Evolutionary conservation across 2,888 invertebrate species (phyloP), one percentile per base, ranked within the genome.

Genomic region (Synanthedon vespiformis): DNA sequence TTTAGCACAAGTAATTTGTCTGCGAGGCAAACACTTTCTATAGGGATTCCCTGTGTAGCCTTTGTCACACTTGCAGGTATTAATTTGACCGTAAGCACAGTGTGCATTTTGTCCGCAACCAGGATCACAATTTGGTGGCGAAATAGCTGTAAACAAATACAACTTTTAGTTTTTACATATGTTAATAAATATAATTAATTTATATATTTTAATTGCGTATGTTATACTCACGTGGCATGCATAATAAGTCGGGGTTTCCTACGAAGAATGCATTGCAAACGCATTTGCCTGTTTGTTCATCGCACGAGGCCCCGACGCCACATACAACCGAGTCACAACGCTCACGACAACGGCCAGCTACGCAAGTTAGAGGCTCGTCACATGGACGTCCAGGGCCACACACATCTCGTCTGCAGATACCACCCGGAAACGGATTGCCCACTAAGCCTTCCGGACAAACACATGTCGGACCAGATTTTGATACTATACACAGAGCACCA

Each of bases 371-470:
- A 0, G 94, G 94, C 51, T 92, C 91, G 40, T 90, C 90, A 63
- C 96, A 96, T 0, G 94, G 94, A 52, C 92, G 87, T 0, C 91
- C 89, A 3, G 92, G 88, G 0, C 94, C 94, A 74, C 96, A 96
- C 52, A 94, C 88, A 76, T 96, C 96, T 52, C 93, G 92, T 53
- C 89, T 89, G 69, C 97, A 97, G 53, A 89, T 89, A 44, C 96
- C 97, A 27, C 97, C 97, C 1, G 96, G 94, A 87, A 96, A 97
- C 6, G 97, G 96, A 81, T 97, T 96, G 16, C 96, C 96, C 54
- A 92, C 90, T 74, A 92, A 93, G 50, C 95, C 95, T 72, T 95
- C 94, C 2, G 93, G 90, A 68, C 96, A 97, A 70, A 94, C 93
- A 72, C 96, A 97, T 4, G 95, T 95, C 13, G 95, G 95, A 12